phyloP scores from a whole-genome alignment of 2,113 vertebrate species.

The Atrichornis clamosus region DNA sequence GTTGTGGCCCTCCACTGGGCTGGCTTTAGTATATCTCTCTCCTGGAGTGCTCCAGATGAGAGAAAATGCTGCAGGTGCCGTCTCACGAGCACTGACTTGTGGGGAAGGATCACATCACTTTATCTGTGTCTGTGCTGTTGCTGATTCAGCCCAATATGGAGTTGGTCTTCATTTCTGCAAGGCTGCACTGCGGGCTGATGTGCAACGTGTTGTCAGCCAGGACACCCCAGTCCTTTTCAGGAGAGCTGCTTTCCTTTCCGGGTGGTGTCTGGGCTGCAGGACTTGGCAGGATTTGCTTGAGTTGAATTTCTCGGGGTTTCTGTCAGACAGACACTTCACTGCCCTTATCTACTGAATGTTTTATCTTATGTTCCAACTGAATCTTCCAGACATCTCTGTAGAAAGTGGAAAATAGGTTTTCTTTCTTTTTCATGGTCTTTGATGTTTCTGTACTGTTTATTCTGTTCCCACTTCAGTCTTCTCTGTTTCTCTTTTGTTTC shows the following conservation, averaged over 20 bases:
- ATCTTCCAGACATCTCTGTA: not conserved
- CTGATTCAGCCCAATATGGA: not conserved
- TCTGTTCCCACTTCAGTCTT: not conserved
- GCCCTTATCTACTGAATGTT: not conserved
- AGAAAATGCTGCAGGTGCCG: not conserved
- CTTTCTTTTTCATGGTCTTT: not conserved
- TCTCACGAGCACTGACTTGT: not conserved
- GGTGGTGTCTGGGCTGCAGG: not conserved
- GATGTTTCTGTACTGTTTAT: not conserved
- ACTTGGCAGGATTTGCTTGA: not conserved
- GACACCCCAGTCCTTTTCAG: not conserved
- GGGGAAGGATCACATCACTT: not conserved
- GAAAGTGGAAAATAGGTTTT: not conserved
- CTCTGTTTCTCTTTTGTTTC: not conserved
- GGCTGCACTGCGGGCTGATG: not conserved
- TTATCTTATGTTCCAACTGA: not conserved
- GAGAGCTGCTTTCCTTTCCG: not conserved
- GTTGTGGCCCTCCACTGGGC: not conserved
- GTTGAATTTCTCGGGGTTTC: not conserved
- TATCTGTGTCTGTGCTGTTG: not conserved
- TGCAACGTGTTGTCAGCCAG: fast-evolving
- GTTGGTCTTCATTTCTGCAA: not conserved
- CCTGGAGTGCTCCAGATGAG: not conserved
- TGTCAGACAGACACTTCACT: not conserved
- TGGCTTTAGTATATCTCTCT: not conserved